Conservation (phyloP, 2,113 vertebrate species). For the Irena cyanogastra region DNA sequence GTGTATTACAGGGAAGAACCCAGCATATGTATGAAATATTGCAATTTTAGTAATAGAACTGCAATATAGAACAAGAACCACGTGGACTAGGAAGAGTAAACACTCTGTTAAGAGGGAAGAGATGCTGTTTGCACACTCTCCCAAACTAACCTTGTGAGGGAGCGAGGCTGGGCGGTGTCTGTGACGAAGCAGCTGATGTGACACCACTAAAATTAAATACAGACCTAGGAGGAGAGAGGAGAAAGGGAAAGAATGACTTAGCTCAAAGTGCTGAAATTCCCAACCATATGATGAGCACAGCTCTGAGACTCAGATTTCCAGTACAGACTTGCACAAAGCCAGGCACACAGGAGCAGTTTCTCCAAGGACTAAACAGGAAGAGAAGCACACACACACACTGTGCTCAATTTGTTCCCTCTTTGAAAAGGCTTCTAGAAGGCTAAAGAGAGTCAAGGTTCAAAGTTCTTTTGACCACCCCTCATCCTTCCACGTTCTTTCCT, state of each 20-base stretch:
- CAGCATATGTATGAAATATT: background rate
- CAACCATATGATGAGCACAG: background rate
- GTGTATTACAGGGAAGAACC: background rate
- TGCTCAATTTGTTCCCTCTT: background rate
- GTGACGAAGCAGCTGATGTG: conserved; percentile 24
- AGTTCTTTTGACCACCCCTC: background rate
- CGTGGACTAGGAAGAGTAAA: background rate
- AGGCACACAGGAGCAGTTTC: background rate
- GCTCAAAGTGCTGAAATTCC: background rate
- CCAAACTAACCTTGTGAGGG: conserved; percentile 59
- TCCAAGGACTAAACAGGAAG: background rate
- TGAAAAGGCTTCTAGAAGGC: background rate
- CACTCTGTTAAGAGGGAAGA: background rate
- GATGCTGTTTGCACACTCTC: background rate
- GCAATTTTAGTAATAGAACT: background rate
- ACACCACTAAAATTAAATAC: conserved; percentile 65
- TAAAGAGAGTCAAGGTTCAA: background rate
- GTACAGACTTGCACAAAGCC: background rate
- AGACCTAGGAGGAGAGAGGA: conserved; percentile 42
- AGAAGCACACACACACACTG: background rate
- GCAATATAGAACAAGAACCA: background rate
- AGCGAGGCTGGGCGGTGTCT: background rate
- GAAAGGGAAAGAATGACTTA: conserved; percentile 3
- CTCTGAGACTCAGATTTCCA: background rate
- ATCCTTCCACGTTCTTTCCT: background rate